These are phyloP conservation scores for Cerceris ruficornis DNA, from an alignment of 2,888 invertebrate genomes.

Conservation along the genomic window DNA sequence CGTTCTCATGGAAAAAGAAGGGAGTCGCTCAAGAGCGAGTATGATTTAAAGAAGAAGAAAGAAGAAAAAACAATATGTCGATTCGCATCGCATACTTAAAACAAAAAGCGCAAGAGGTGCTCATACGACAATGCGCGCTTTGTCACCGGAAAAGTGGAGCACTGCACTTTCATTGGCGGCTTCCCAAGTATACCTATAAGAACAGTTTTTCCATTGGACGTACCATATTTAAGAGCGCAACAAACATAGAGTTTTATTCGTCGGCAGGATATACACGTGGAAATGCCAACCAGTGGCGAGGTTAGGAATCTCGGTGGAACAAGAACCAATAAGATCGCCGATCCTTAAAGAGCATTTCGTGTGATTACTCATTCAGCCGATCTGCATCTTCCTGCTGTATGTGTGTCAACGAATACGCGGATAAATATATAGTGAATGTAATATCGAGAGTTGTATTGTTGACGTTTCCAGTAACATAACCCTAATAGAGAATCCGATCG, in stretches of 20 bases:
- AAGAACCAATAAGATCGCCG: slow-evolving; percentile 38
- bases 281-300: slow-evolving; percentile 33
- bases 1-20: too few species aligned
- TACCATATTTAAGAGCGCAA: neutral
- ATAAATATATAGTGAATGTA: slow-evolving; percentile 8
- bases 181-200: neutral
- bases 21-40: too few species aligned
- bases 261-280: neutral
- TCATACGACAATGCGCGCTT: neutral
- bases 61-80: neutral
- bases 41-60: neutral
- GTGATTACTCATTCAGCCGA: slow-evolving; percentile 38
- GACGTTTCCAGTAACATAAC: slow-evolving; percentile 53
- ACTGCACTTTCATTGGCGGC: neutral
- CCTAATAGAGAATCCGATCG: slow-evolving; percentile 7
- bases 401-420: slow-evolving; percentile 20
- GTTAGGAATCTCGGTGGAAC: slow-evolving; percentile 31
- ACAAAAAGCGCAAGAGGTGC: too few species aligned
- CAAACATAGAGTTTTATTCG: slow-evolving; percentile 17
- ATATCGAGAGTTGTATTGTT: slow-evolving; percentile 37
- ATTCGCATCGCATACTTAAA: too few species aligned
- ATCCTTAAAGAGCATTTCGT: slow-evolving; percentile 12
- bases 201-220: slow-evolving; percentile 30
- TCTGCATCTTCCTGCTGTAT: slow-evolving; percentile 25
- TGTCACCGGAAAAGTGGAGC: slow-evolving; percentile 3